phyloP scores from a whole-genome alignment of 1,140 invertebrate species.

The Arctopsyche grandis region DNA sequence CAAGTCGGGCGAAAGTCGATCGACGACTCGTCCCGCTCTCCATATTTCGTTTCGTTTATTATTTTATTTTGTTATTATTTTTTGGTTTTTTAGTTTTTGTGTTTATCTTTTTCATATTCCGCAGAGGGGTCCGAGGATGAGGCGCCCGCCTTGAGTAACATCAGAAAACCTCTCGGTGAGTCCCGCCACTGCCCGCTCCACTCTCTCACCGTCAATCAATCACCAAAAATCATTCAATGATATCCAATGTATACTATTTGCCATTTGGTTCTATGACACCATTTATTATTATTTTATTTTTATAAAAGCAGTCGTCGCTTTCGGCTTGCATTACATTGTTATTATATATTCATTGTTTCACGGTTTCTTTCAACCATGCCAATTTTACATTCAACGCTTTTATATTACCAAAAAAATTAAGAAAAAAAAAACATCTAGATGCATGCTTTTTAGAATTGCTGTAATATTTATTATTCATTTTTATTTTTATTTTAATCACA shows the following conservation, averaged over 20 bases:
- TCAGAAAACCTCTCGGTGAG: constrained; percentile 55
- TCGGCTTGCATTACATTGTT: constrained; percentile 1
- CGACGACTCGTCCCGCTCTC: no score
- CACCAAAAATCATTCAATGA: background rate
- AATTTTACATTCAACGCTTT: no score
- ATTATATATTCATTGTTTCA: background rate
- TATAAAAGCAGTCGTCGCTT: constrained; percentile 15
- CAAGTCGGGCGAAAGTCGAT: no score
- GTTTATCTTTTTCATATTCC: constrained; percentile 54
- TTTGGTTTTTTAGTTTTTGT: constrained; percentile 45
- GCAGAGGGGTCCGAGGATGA: constrained; percentile 54
- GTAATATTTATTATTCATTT: no score
- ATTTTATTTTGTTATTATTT: constrained; percentile 46
- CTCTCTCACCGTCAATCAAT: background rate
- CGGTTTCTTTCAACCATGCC: background rate
- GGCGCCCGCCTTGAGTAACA: constrained; percentile 52
- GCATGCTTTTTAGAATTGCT: no score
- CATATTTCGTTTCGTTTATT: constrained; percentile 1
- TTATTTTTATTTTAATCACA: no score
- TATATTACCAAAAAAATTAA: no score
- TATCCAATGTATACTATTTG: background rate
- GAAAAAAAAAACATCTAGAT: no score
- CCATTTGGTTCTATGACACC: background rate
- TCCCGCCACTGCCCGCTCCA: constrained; percentile 39
- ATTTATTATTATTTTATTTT: background rate